Percentiles rank a stretch among this genome's conserved stretches.
phyloP scores from a whole-genome alignment of 2,888 invertebrate species.

The Drosophila macrospina region DNA sequence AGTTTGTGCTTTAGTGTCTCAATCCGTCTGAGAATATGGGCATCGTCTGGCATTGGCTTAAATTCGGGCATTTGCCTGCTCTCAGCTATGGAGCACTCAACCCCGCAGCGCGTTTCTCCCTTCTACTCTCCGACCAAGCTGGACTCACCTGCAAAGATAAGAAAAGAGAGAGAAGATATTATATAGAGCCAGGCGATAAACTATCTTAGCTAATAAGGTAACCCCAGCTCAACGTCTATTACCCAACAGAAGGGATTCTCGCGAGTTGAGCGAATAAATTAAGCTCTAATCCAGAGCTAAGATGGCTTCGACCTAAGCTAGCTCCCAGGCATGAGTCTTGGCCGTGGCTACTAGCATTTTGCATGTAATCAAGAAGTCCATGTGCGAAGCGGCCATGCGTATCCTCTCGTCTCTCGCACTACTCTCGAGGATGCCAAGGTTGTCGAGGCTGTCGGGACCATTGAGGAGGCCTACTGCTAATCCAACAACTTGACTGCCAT shows the following conservation, averaged over 20 bases:
- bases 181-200: constrained; percentile 24
- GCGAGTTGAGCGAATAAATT: constrained; percentile 61
- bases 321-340: neutral
- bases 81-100: too few relatives aligned
- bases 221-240: constrained; percentile 40
- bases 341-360: constrained; percentile 51
- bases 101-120: too few relatives aligned
- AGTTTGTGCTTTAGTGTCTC: constrained; percentile 55
- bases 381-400: constrained; percentile 61
- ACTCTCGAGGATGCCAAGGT: constrained; percentile 9
- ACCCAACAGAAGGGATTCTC: constrained; percentile 16
- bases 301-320: constrained; percentile 47
- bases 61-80: constrained; percentile 41
- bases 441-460: constrained; percentile 6
- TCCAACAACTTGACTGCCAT: constrained; percentile 74
- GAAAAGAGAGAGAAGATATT: constrained; percentile 12
- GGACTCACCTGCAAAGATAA: constrained; percentile 46
- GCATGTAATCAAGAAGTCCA: constrained; percentile 71
- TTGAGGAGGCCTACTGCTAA: constrained; percentile 67
- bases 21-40: constrained; percentile 12
- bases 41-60: constrained; percentile 32
- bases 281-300: constrained; percentile 45
- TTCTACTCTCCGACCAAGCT: neutral
- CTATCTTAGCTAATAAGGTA: constrained; percentile 23
- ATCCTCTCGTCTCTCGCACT: constrained; percentile 30